Percentiles rank a stretch among this genome's conserved stretches.
Conservation (phyloP, 2,888 invertebrate genomes). For the Mesoligia furuncula region DNA sequence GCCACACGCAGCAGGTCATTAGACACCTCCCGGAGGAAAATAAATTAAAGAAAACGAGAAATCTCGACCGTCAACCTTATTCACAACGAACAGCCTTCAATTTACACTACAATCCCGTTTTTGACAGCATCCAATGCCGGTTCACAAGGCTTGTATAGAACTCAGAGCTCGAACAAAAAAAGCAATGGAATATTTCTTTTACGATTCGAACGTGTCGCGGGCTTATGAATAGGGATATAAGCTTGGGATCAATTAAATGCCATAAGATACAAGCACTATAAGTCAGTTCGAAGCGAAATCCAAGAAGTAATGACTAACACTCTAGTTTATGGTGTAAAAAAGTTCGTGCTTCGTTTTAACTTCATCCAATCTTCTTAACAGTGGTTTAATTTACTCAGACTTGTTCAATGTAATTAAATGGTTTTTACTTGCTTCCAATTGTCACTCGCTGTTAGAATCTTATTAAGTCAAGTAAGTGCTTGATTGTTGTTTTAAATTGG, state of each 20-base stretch:
- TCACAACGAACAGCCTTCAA: constrained; percentile 72
- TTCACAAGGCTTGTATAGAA: constrained; percentile 12
- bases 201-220: constrained; percentile 45
- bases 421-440: constrained; percentile 45
- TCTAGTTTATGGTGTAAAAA: constrained; percentile 81
- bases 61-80: constrained; percentile 84
- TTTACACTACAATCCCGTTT: constrained; percentile 56
- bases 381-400: constrained; percentile 72
- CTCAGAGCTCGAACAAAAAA: not conserved
- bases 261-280: constrained; percentile 85
- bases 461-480: constrained; percentile 43
- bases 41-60: constrained; percentile 90
- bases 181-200: constrained; percentile 67
- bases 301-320: constrained; percentile 82
- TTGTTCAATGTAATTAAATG: constrained; percentile 64
- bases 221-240: constrained; percentile 71
- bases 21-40: constrained; percentile 89
- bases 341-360: constrained; percentile 72
- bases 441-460: constrained; percentile 52
- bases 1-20: constrained; percentile 90
- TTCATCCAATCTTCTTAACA: constrained; percentile 75
- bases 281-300: constrained; percentile 83
- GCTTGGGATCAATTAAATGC: constrained; percentile 84
- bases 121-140: constrained; percentile 62
- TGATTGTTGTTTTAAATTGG: constrained; percentile 50